Percentiles rank a stretch among this genome's conserved stretches.
Evolutionary conservation across 2,888 invertebrate genomes (phyloP).

Genomic region (Tinea trinotella): DNA sequence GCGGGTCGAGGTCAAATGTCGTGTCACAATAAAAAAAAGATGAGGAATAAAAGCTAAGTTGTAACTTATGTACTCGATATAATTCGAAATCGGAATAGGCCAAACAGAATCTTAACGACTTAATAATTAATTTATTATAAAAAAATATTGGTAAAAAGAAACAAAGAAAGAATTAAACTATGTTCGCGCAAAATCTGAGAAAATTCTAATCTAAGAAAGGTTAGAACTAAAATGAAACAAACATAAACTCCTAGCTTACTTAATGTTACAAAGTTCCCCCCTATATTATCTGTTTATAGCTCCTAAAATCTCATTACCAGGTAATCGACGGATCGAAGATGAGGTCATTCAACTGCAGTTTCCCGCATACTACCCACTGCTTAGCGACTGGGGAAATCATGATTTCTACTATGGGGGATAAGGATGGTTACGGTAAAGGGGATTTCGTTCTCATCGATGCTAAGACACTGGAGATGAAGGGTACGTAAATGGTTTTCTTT

Average conservation of each 20-base stretch:
- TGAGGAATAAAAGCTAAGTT: too few species aligned
- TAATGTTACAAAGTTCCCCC: constrained; percentile 19
- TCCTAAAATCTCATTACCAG: constrained; percentile 63
- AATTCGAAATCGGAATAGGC: too few species aligned
- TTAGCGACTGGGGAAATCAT: constrained; percentile 93
- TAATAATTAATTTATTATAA: too few species aligned
- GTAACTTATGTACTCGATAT: too few species aligned
- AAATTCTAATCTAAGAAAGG: too few species aligned
- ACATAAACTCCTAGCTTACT: background rate
- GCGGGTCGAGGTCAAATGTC: too few species aligned
- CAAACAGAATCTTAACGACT: too few species aligned
- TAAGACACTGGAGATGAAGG: constrained; percentile 82
- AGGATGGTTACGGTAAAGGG: constrained; percentile 86
- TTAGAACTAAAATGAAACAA: too few species aligned
- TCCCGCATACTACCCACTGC: constrained; percentile 96
- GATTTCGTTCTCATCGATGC: constrained; percentile 92
- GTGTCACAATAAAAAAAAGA: too few species aligned
- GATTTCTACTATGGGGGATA: constrained; percentile 95
- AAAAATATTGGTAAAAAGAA: too few species aligned
- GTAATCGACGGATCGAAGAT: constrained; percentile 86
- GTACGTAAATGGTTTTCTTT: constrained; percentile 36
- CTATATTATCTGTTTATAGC: constrained; percentile 39
- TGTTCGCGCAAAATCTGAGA: too few species aligned
- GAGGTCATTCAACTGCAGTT: constrained; percentile 81
- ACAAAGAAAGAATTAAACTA: too few species aligned